A percentile compares a stretch with the other conserved stretches of the same genome.
Conservation (phyloP, 1,140 invertebrate genomes). For the Ips typographus region DNA sequence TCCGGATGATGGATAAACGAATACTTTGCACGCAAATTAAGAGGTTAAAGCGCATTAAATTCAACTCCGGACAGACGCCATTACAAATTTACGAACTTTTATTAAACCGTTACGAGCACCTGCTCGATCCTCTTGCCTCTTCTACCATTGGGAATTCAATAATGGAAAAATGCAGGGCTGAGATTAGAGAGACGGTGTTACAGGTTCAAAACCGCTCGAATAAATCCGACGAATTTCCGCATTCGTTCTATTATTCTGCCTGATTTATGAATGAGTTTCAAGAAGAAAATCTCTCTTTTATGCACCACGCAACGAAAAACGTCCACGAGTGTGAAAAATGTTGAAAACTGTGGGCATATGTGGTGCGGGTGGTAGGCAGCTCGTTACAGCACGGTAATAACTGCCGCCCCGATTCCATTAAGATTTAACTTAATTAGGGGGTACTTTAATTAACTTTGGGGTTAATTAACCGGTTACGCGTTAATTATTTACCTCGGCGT, state of each 20-base stretch:
- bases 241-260: background rate
- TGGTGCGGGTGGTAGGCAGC: background rate
- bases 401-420: slow-evolving; percentile 9
- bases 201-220: slow-evolving; percentile 14
- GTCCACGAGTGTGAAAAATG: too few species aligned
- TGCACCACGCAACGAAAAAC: too few species aligned
- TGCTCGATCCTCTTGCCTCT: slow-evolving; percentile 5
- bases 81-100: slow-evolving; percentile 6
- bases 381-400: background rate
- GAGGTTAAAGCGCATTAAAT: background rate
- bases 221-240: slow-evolving; percentile 22
- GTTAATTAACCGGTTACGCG: slow-evolving; percentile 19
- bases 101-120: slow-evolving; percentile 11
- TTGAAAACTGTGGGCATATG: too few species aligned
- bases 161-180: slow-evolving; percentile 14
- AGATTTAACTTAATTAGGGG: slow-evolving; percentile 24
- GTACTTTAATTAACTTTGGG: slow-evolving; percentile 23
- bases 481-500: slow-evolving; percentile 4
- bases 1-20: background rate
- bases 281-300: background rate
- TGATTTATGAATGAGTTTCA: background rate
- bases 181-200: slow-evolving; percentile 18
- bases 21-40: background rate
- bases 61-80: background rate
- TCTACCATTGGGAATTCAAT: slow-evolving; percentile 18